phyloP scores from a whole-genome alignment of 1,140 invertebrate genomes.

The Drosophila carrolli region DNA sequence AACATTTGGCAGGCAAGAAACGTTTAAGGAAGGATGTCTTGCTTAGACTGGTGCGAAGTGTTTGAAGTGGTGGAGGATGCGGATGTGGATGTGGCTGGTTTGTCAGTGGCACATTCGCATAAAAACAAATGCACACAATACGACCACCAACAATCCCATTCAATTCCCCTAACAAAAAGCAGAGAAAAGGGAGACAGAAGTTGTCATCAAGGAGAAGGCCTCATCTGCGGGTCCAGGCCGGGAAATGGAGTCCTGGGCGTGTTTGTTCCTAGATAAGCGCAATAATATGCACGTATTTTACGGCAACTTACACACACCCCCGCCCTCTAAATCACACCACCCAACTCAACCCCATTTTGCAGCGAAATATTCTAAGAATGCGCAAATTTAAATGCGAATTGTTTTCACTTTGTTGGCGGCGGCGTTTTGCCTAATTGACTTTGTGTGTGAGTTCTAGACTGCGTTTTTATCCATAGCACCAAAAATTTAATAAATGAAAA shows the following conservation, averaged over 20 bases:
- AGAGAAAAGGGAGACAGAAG: conserved; percentile 46
- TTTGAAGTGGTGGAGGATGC: conserved; percentile 31
- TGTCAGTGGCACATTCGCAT: conserved; percentile 52
- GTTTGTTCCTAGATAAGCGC: conserved; percentile 80
- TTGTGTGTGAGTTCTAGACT: conserved; percentile 37
- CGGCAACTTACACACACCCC: conserved; percentile 41
- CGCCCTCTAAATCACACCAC: background rate
- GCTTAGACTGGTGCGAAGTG: conserved; percentile 56
- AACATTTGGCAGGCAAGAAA: conserved; percentile 78
- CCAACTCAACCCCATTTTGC: conserved; percentile 11
- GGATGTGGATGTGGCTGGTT: conserved; percentile 15
- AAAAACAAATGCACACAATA: conserved; percentile 68
- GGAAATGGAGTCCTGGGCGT: conserved; percentile 68
- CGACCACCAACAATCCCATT: conserved; percentile 51
- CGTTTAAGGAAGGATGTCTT: conserved; percentile 81
- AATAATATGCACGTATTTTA: conserved; percentile 82
- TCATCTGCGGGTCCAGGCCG: conserved; percentile 21
- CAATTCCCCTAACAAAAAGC: conserved; percentile 52
- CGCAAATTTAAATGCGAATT: conserved; percentile 81
- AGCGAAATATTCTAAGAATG: conserved; percentile 67
- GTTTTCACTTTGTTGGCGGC: conserved; percentile 77
- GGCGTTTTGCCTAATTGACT: conserved; percentile 79
- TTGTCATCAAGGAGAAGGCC: conserved; percentile 65
- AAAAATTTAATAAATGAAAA: conserved; percentile 41
- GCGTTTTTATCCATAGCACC: conserved; percentile 16